Conservation (phyloP, 1,140 invertebrate genomes). For the Caenorhabditis remanei region DNA sequence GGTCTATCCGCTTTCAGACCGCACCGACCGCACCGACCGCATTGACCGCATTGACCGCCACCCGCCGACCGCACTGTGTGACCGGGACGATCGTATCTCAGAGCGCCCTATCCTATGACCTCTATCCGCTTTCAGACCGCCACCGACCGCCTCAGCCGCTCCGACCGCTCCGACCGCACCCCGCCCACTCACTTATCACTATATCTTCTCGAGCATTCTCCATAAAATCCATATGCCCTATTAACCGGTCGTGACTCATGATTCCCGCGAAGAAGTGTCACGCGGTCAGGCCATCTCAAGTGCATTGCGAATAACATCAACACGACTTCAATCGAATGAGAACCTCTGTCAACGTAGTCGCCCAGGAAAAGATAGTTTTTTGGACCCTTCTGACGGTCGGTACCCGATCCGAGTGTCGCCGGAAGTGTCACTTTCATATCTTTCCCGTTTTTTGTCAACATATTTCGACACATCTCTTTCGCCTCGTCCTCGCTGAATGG, state of each 20-base stretch:
- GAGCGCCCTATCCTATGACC: too few relatives aligned
- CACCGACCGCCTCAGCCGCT: too few relatives aligned
- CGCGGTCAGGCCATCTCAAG: conserved; percentile 96
- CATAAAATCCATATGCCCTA: conserved; percentile 70
- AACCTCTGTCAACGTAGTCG: conserved; percentile 97
- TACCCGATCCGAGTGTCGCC: background rate
- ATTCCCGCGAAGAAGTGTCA: conserved; percentile 93
- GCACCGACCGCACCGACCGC: too few relatives aligned
- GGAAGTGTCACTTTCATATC: conserved; percentile 72
- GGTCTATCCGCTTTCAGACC: too few relatives aligned
- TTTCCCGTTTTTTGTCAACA: background rate
- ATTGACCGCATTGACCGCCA: too few relatives aligned
- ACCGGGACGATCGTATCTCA: too few relatives aligned
- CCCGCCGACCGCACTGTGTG: too few relatives aligned
- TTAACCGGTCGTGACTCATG: conserved; percentile 93
- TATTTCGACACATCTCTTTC: conserved; percentile 78
- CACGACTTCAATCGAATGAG: conserved; percentile 98
- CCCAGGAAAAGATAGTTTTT: conserved; percentile 88
- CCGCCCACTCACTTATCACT: conserved; percentile 48
- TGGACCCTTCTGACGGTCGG: conserved; percentile 21
- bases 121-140: too few relatives aligned
- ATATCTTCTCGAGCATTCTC: conserved; percentile 65
- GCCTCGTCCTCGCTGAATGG: conserved; percentile 75
- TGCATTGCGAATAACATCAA: conserved; percentile 93
- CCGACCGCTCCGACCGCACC: too few relatives aligned